Conservation (phyloP, 2,113 vertebrate genomes). For the Cnemophilus loriae region DNA sequence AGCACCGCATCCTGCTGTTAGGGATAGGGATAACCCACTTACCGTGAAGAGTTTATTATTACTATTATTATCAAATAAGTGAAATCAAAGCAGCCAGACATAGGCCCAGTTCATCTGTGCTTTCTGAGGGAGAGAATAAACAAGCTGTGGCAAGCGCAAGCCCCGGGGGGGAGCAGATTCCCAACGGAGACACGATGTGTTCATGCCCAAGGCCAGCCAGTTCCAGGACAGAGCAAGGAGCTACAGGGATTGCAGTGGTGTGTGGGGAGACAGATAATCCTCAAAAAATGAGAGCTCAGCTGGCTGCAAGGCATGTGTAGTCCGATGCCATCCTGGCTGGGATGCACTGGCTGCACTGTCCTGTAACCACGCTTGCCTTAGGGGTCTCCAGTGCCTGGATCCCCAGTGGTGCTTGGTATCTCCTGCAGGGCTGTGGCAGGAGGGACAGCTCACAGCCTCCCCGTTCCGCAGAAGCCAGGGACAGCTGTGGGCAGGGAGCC, state of each 20-base stretch:
- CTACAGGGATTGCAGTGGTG: background rate
- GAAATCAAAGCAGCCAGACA: slow-evolving; percentile 32
- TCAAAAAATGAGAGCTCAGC: background rate
- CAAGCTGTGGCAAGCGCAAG: background rate
- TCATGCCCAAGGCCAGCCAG: background rate
- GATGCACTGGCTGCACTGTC: background rate
- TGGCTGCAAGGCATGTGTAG: accelerated
- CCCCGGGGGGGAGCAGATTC: background rate
- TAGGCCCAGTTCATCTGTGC: slow-evolving; percentile 1
- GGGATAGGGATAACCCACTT: background rate
- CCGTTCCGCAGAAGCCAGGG: background rate
- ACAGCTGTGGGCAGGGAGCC: background rate
- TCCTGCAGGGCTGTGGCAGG: background rate
- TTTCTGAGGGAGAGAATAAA: slow-evolving; percentile 62
- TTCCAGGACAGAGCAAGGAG: background rate
- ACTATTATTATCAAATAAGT: background rate
- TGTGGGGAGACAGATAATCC: background rate
- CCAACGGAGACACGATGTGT: background rate
- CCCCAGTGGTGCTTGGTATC: background rate
- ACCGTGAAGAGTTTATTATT: background rate
- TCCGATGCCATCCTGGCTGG: accelerated
- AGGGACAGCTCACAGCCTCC: background rate
- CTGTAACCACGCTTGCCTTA: background rate
- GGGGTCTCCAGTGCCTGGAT: background rate
- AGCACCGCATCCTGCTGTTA: accelerated